phyloP scores from a whole-genome alignment of 2,888 invertebrate species.

The Dendrolimus houi region DNA sequence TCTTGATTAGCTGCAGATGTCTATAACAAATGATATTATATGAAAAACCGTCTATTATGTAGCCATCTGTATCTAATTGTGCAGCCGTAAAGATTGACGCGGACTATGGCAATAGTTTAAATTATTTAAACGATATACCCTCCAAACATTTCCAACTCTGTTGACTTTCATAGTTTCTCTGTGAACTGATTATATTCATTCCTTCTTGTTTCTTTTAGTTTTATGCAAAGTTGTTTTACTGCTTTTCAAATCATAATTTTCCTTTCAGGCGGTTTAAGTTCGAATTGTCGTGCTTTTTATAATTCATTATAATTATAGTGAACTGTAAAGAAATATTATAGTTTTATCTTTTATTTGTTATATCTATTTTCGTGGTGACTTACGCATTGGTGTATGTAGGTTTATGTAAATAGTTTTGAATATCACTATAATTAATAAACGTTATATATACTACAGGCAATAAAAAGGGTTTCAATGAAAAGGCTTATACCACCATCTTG shows the following conservation, averaged over 20 bases:
- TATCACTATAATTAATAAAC: conserved; percentile 24
- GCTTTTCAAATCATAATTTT: conserved; percentile 17
- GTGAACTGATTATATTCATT: conserved; percentile 52
- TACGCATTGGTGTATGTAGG: conserved; percentile 43
- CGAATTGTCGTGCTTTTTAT: conserved; percentile 34
- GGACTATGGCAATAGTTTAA: conserved; percentile 5
- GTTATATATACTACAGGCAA: background rate
- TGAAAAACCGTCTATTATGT: too few species aligned
- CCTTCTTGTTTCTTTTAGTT: conserved; percentile 51
- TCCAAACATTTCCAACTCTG: too few species aligned
- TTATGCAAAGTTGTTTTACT: conserved; percentile 11
- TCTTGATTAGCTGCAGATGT: too few species aligned
- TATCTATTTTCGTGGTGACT: conserved; percentile 26
- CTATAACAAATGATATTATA: too few species aligned
- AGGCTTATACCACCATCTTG: too few species aligned
- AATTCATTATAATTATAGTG: conserved; percentile 18
- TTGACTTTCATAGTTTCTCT: conserved; percentile 5
- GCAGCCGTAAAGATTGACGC: too few species aligned
- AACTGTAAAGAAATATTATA: conserved; percentile 42
- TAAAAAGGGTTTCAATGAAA: background rate
- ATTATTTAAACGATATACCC: too few species aligned
- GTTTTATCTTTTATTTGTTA: conserved; percentile 40
- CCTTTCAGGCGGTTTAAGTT: conserved; percentile 21
- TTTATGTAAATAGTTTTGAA: conserved; percentile 64
- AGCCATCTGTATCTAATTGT: too few species aligned